Base-by-base conservation (phyloP, 2,113 vertebrate genomes). In the Morphnarchus princeps region DNA sequence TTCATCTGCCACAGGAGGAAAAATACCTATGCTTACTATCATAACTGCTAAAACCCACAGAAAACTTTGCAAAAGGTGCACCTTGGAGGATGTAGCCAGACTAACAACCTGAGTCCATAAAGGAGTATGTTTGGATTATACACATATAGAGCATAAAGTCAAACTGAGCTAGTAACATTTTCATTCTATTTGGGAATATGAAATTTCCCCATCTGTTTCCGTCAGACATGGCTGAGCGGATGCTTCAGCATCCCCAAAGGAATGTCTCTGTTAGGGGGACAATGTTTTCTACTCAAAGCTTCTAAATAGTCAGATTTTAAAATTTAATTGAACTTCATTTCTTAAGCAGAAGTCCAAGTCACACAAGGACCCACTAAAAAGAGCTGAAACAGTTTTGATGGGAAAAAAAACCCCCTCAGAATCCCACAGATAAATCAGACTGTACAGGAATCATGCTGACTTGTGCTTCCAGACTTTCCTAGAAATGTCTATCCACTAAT, bases 201-300 rank as follows among this genome's bases (percentile, higher is more conserved):
- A 83, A 82, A 67, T 91, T 83, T 95, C 59, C 50, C 50, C 78
- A 65, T 82, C 52, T 69, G 61, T 94, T 70, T 88, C 85, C 4
- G 6, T 84, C 92, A 19, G 8, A 74, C 61, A 49, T 40, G 67
- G 65, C 45, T 95, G 69, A 95, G 36, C 66, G 57, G 63, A 93
- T 92, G 71, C 38, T 76, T 83, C 63, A 71, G 86, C 69, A 89
- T 82, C 52, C 92, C 69, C 86, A 67, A 78, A 91, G 72, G 67
- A 93, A 66, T 40, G 54, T 57, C 81, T 89, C 52, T 91, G 65
- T 82, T 87, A 92, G 49, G 26, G 61, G 9, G 49, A 82, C 87
- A 95, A 62, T 69, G 32, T 79, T 96, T 92, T 95, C 77, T 87
- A 86, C 89, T 89, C 72, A 89, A 92, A 96, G 69, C 57, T 76